A percentile compares a stretch with the other conserved stretches of the same genome.
Evolutionary conservation across 2,888 invertebrate genomes (phyloP).

Genomic region (Drosophila quinaria): DNA sequence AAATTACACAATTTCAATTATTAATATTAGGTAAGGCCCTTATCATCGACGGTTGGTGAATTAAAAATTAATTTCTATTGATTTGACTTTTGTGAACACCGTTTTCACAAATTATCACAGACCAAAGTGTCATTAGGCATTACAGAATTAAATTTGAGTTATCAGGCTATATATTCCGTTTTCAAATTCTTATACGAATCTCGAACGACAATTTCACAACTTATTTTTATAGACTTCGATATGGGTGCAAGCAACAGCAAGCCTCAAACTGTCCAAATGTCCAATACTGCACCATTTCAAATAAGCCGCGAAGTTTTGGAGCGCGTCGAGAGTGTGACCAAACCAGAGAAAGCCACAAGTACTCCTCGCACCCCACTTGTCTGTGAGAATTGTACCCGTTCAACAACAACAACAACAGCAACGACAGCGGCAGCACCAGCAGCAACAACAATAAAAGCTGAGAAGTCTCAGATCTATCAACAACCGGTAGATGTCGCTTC

Average conservation of each 20-base stretch:
- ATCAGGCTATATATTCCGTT: conserved; percentile 28
- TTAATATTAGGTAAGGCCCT: not conserved
- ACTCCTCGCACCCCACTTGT: not conserved
- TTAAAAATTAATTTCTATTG: no score
- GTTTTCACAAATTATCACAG: not conserved
- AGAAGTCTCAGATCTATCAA: conserved; percentile 3
- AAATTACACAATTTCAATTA: conserved; percentile 2
- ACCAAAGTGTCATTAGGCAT: not conserved
- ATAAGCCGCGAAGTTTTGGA: conserved; percentile 60
- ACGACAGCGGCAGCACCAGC: not conserved
- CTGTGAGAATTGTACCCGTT: conserved; percentile 37
- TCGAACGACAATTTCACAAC: conserved; percentile 27
- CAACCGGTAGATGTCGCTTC: conserved; percentile 15
- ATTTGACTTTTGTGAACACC: not conserved
- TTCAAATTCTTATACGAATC: conserved; percentile 36
- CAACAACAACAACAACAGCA: not conserved
- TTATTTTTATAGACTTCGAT: conserved; percentile 23
- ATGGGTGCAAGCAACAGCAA: conserved; percentile 71
- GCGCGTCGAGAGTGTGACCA: conserved; percentile 51
- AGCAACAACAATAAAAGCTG: not conserved
- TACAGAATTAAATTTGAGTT: conserved; percentile 47
- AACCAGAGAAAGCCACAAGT: not conserved
- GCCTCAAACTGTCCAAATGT: conserved; percentile 66
- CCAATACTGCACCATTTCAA: conserved; percentile 53
- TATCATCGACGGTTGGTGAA: not conserved